Base-by-base conservation (phyloP, 1,140 invertebrate species). In the Mercenaria mercenaria region DNA sequence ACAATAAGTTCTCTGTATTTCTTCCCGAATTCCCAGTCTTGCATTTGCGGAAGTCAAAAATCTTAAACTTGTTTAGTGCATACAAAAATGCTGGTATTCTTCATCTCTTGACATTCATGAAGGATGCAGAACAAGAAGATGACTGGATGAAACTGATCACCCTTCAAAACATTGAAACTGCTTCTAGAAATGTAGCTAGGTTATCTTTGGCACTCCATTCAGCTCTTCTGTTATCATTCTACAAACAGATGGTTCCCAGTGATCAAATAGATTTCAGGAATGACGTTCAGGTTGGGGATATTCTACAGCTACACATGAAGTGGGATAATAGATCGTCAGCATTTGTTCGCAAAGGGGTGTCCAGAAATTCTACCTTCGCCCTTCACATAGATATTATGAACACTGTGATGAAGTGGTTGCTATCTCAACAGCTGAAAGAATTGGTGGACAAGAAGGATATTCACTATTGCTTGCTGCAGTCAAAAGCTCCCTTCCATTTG, bases 1-100 rank as follows among this genome's bases (percentile, higher is more conserved):
- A n/a, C n/a, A n/a, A n/a, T n/a, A 76, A 76, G 50, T 76, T 74
- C 29, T 10, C 59, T 32, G 23, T 32, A 8, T 89, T 83, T 76
- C 11, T 89, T 18, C 80, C 88, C 41, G 88, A 89, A 61, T 89
- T 76, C 76, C 80, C 64, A 13, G n/a, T 61, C 23, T 43, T 89
- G 18, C 80, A 89, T 43, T 13, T 89, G n/a, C 0, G 80, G 15
- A 76, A 89, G 47, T 83, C 61, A 34, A 82, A 89, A 83, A 74
- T 77, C 37, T 43, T 26, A 59, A 82, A n/a, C 18, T 74, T 61
- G n/a, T 83, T 64, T 39, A 74, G 67, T 43, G 88, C 77, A 29
- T 89, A 74, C 20, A 39, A 26, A 18, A 74, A 41, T 41, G 32
- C 23, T 37, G 18, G 37, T 37, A 13, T 23, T 8, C 0, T 39